A percentile compares a stretch with the other conserved stretches of the same genome.
phyloP scores from a whole-genome alignment of 1,140 invertebrate genomes.

The Vanessa tameamea region DNA sequence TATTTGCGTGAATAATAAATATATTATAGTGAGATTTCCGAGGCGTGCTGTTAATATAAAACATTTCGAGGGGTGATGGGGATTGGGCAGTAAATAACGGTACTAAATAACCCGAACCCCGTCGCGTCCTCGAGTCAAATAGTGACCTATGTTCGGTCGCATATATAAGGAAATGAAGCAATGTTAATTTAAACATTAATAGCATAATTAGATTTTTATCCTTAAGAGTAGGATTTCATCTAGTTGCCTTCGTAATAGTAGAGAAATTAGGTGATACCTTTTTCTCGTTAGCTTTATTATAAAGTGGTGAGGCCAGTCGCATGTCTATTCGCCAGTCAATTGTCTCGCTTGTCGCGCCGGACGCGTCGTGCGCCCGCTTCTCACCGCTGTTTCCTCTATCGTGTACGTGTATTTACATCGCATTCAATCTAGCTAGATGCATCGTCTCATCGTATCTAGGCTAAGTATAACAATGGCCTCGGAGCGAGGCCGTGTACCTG shows the following conservation, averaged over 20 bases:
- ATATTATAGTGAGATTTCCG: slow-evolving; percentile 46
- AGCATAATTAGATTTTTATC: slow-evolving; percentile 79
- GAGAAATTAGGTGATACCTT: slow-evolving; percentile 77
- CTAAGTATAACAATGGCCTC: slow-evolving; percentile 64
- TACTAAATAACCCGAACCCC: slow-evolving; percentile 58
- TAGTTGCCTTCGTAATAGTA: slow-evolving; percentile 79
- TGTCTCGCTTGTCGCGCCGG: slow-evolving; percentile 55
- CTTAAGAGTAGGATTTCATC: slow-evolving; percentile 79
- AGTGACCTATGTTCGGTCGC: slow-evolving; percentile 47
- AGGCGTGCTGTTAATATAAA: slow-evolving; percentile 43
- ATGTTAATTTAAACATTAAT: slow-evolving; percentile 80
- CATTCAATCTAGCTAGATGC: slow-evolving; percentile 65
- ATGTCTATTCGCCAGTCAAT: slow-evolving; percentile 69
- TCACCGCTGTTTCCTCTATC: slow-evolving; percentile 34
- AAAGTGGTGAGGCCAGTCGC: slow-evolving; percentile 56
- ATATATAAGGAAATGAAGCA: slow-evolving; percentile 72
- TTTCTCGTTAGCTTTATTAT: slow-evolving; percentile 77
- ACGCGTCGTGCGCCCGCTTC: slow-evolving; percentile 32
- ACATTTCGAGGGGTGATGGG: slow-evolving; percentile 12
- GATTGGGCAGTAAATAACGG: slow-evolving; percentile 52
- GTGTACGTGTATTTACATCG: slow-evolving; percentile 47
- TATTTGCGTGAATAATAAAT: slow-evolving; percentile 46
- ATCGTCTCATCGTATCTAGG: slow-evolving; percentile 59
- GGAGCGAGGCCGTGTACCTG: slow-evolving; percentile 67
- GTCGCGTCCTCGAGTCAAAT: slow-evolving; percentile 35